Evolutionary conservation across 2,797 vertebrate genomes (phyloP), one percentile per base, ranked within the genome.

Genomic region (Chloroceryle amazona): DNA sequence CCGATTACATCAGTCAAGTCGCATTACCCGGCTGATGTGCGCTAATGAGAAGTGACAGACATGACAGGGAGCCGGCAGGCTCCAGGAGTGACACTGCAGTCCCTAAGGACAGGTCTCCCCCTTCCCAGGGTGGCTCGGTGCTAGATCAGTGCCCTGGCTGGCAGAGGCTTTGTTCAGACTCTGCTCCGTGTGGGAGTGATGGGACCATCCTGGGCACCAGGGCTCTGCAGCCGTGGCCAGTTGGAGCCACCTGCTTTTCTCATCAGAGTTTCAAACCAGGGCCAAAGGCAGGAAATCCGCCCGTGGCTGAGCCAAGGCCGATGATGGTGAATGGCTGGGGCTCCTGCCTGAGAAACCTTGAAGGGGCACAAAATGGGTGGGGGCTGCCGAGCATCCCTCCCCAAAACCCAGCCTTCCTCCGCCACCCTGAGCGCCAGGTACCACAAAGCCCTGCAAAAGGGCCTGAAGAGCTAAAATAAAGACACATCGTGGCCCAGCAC

Each of bases 11-110:
- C 93, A 79, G 90, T 96, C 95, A 86, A 78, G 37, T 74, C 37
- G 10, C 0, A 72, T 97, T 97, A 95, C 49, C 2, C 46, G 29
- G 18, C 79, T 39, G 89, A 78, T 3, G 61, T 84, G 87, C 29
- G 11, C 95, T 97, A 97, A 97, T 7, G 66, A 86, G 95, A 97
- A 94, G 95, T 96, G 97, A 97, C 89, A 96, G 96, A 95, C 29
- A 65, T 94, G 95, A 97, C 95, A 10, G 51, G 42, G 33, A 82
- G 47, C 19, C 28, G 91, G 87, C 78, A 37, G 70, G 88, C 90
- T 95, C 47, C 55, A 10, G 79, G 15, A 92, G 4, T 6, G 42
- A 28, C 85, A 79, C 74, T 3, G 6, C 14, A 0, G 4, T 90
- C 95, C 96, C 95, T 18, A 6, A 19, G 86, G 96, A 96, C 71